Base-by-base conservation (phyloP, 2,888 invertebrate genomes). In the Drosophila eohydei region DNA sequence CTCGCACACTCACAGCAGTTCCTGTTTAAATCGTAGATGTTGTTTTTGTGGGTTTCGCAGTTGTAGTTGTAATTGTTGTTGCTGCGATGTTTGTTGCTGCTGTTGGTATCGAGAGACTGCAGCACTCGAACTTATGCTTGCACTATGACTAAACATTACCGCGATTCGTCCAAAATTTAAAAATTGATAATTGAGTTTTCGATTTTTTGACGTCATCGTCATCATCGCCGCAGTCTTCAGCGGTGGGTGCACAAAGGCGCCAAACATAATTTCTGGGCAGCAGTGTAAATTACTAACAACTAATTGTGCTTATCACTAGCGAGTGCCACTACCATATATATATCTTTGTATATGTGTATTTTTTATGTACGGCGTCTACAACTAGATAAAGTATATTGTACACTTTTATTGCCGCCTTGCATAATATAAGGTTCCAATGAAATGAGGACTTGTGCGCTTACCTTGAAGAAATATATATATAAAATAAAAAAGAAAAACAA, bases 1-100 rank as follows among this genome's bases (percentile, higher is more conserved):
- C 78, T 61, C 83, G 67, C 67, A 85, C 83, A 83, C 83, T 83
- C 83, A 83, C 83, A 83, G 86, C 52, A 83, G 57, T 59, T 78
- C 79, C 67, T 67, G 52, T 56, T 64, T 65, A 36, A 79, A 43
- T 56, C 21, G 80, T 32, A 60, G 61, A 28, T 38, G 38, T 21
- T 36, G 52, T 52, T 26, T 36, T n/a, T 6, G 34, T 50, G 60
- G 38, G 51, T 38, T 46, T 73, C 52, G 67, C 40, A 26, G 79
- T 44, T 36, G 62, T 40, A 56, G 61, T 11, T 50, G 56, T 41
- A 30, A 44, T 32, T 21, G 59, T 9, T 30, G 51, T 16, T 36
- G 50, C 12, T 48, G 59, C 21, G 26, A 56, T 9, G 16, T 58
- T 36, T 57, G 62, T 46, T 41, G 41, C 36, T 62, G 71, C 46